Evolutionary conservation across 2,113 vertebrate species (phyloP).

Genomic region (Callocephalon fimbriatum): DNA sequence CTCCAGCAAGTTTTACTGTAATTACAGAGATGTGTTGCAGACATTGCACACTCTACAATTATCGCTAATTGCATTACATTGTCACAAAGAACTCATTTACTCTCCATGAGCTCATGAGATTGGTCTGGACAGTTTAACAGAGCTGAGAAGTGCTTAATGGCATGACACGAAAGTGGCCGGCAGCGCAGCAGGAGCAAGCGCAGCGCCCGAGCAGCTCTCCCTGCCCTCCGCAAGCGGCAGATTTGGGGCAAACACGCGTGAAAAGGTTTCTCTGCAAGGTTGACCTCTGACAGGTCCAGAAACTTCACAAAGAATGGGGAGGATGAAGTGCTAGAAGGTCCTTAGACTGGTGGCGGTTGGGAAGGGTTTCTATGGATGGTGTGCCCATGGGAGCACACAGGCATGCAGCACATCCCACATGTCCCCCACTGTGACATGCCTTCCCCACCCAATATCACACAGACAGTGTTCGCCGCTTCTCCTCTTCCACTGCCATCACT

Average conservation of each 20-base stretch:
- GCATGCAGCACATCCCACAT: accelerated
- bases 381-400: accelerated
- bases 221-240: background rate
- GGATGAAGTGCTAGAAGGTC: background rate
- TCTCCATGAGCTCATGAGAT: slow-evolving; percentile 52
- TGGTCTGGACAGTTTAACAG: slow-evolving; percentile 49
- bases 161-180: background rate
- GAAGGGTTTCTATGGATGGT: background rate
- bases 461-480: background rate
- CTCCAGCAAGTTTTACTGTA: slow-evolving; percentile 52
- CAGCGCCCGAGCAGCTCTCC: background rate
- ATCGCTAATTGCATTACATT: slow-evolving; percentile 67
- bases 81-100: slow-evolving; percentile 69
- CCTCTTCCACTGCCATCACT: background rate
- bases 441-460: background rate
- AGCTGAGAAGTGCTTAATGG: background rate
- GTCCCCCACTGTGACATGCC: background rate
- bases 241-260: background rate
- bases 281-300: background rate
- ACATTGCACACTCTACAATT: slow-evolving; percentile 55
- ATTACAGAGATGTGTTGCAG: slow-evolving; percentile 65
- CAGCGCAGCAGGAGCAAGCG: background rate
- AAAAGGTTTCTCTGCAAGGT: background rate
- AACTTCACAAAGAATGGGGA: background rate
- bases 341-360: background rate